These are phyloP conservation scores for Actinia equina DNA, from an alignment of 64 coral and sea anemone genomes.

Conservation along the genomic window DNA sequence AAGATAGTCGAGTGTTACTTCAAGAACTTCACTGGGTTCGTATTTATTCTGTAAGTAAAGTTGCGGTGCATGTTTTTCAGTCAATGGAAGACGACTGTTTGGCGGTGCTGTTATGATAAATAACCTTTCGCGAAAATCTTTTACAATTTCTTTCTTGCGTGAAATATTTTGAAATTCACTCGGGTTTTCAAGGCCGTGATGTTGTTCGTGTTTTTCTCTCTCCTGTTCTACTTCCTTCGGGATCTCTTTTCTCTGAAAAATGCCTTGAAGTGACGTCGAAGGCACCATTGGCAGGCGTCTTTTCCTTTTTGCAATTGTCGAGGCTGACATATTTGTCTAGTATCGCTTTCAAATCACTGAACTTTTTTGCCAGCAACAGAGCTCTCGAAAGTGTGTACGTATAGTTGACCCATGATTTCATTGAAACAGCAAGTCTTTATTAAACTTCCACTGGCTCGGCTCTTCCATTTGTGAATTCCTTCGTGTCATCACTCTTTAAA, in stretches of 20 bases:
- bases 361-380: too few species aligned
- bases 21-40: background rate
- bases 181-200: background rate
- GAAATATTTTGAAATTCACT: background rate
- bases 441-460: too few species aligned
- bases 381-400: background rate
- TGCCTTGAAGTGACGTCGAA: background rate
- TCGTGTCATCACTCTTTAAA: too few species aligned
- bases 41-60: constrained; percentile 2
- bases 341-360: background rate
- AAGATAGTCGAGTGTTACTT: constrained; percentile 14
- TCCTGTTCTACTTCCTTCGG: background rate
- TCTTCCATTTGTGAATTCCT: too few species aligned
- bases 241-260: background rate
- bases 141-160: background rate
- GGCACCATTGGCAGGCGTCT: background rate
- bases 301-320: background rate
- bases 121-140: constrained; percentile 2
- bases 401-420: too few species aligned
- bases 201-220: background rate
- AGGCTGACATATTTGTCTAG: background rate
- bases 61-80: background rate
- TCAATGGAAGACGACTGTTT: background rate
- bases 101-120: background rate
- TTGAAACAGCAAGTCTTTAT: too few species aligned